Evolutionary conservation across 2,113 vertebrate species (phyloP), one percentile per base, ranked within the genome.

Genomic region (Mixornis gularis): DNA sequence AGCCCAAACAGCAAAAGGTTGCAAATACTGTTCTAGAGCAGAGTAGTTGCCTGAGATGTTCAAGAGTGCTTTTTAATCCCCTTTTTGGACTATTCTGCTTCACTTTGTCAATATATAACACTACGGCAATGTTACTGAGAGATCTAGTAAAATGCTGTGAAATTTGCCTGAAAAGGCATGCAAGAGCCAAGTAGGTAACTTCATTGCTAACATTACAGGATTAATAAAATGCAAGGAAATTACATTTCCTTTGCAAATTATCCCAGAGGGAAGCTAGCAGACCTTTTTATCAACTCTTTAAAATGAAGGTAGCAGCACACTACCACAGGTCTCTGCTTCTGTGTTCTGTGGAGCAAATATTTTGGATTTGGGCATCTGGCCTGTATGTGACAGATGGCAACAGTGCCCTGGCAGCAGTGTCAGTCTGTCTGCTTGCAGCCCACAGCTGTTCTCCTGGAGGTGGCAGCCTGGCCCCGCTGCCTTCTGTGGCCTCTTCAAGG

Each of bases 401-500:
- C 30, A 40, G 25, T 24, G 18, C 29, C 24, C 18, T 46, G 60
- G 60, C 12, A 21, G 12, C 4, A 51, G 21, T 4, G 7, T 0
- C 3, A 70, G 5, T 30, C 56, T 6, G 7, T 13, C 48, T 66
- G 32, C 55, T 56, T 5, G 1, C 43, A 70, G 36, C 6, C 18
- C 58, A 30, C 26, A 70, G 46, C 13, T 79, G 36, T 26, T 38
- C 12, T 71, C 34, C 66, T 12, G 65, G 29, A 64, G 25, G 5
- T 21, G 4, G 5, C 48, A 56, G 59, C 13, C 49, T 0, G 0
- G 11, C 17, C 3, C 3, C 3, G 7, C 22, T 6, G 9, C 16
- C 44, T 85, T 68, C 0, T 0, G 43, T 40, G 27, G 9, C 7
- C 10, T 3, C 8, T 2, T 1, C 24, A 38, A 25, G 15, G 27